phyloP scores from a whole-genome alignment of 2,888 invertebrate genomes.

The Tanypteryx hageni region DNA sequence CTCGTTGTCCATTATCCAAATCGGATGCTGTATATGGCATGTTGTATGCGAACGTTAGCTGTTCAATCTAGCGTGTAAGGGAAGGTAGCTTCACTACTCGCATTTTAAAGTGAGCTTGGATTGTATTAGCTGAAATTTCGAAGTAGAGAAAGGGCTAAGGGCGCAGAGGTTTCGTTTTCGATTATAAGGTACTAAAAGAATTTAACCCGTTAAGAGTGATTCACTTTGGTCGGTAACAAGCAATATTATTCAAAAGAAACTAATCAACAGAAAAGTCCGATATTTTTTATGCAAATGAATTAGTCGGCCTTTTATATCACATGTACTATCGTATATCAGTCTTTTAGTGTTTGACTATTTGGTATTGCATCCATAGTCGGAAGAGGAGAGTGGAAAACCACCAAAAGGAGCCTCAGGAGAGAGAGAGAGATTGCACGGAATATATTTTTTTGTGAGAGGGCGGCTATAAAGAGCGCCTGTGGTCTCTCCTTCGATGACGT shows the following conservation, averaged over 20 bases:
- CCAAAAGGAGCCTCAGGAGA: background rate
- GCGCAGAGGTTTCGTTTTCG: background rate
- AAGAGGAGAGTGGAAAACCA: no score
- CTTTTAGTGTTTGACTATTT: no score
- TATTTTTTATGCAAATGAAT: no score
- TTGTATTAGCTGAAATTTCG: conserved; percentile 15
- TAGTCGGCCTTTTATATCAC: no score
- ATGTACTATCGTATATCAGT: no score
- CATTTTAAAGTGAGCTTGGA: background rate
- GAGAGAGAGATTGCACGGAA: background rate
- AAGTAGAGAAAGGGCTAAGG: background rate
- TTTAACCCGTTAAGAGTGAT: no score
- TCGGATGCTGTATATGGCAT: conserved; percentile 27
- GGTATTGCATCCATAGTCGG: no score
- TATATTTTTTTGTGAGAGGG: background rate
- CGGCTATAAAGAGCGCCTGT: background rate
- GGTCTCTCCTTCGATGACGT: conserved; percentile 32
- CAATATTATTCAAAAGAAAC: no score
- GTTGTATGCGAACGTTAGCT: conserved; percentile 19
- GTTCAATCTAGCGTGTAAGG: conserved; percentile 11
- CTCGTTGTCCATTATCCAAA: conserved; percentile 51
- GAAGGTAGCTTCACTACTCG: background rate
- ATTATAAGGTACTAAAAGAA: no score
- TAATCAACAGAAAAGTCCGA: no score
- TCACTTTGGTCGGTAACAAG: no score